Evolutionary conservation across 1,140 invertebrate species (phyloP).

Genomic region (Cecropterus lyciades): DNA sequence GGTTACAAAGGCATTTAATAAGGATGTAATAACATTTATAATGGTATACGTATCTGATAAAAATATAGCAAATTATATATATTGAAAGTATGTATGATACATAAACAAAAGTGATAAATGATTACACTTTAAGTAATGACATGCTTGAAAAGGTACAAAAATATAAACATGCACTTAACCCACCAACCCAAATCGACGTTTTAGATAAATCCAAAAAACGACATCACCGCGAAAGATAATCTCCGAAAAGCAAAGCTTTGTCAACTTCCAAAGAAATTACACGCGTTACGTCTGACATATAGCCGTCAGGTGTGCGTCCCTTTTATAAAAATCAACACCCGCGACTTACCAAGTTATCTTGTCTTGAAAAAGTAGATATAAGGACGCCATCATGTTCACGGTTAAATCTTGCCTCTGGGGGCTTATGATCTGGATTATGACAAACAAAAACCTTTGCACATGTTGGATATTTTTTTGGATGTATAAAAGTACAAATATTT

Average conservation of each 20-base stretch:
- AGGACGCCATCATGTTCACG: slow-evolving; percentile 29
- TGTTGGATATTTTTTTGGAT: background rate
- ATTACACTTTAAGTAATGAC: too few relatives aligned
- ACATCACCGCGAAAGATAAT: slow-evolving; percentile 15
- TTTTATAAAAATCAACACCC: slow-evolving; percentile 26
- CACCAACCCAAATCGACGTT: too few relatives aligned
- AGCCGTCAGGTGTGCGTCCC: slow-evolving; percentile 23
- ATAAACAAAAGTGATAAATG: too few relatives aligned
- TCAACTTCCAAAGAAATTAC: slow-evolving; percentile 23
- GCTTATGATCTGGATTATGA: slow-evolving; percentile 37
- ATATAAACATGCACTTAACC: too few relatives aligned
- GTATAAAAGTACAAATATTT: background rate
- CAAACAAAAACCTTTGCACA: slow-evolving; percentile 21
- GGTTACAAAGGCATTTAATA: too few relatives aligned
- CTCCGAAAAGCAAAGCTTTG: background rate
- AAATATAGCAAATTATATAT: too few relatives aligned
- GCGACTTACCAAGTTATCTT: slow-evolving; percentile 21
- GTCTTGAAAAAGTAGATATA: slow-evolving; percentile 20
- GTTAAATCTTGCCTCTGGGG: slow-evolving; percentile 27
- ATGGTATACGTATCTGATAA: too few relatives aligned
- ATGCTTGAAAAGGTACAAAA: too few relatives aligned
- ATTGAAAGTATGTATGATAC: too few relatives aligned
- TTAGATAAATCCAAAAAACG: slow-evolving; percentile 8
- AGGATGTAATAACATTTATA: too few relatives aligned
- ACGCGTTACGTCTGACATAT: slow-evolving; percentile 22